These are phyloP conservation scores for Pardalotus punctatus DNA, from an alignment of 2,113 vertebrate genomes.

Conservation along the genomic window DNA sequence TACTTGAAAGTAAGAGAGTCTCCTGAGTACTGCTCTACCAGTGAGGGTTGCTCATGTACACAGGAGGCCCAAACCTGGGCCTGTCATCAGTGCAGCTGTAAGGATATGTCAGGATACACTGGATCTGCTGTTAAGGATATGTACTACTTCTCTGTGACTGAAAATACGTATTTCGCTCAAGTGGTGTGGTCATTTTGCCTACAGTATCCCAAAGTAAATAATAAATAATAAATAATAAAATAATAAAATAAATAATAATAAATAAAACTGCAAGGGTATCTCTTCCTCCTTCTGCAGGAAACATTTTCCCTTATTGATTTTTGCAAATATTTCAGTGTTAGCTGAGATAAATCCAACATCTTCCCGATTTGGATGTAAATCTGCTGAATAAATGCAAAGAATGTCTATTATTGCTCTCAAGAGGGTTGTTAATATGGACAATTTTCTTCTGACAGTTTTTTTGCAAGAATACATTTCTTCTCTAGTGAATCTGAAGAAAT, in stretches of 20 bases:
- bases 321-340: slow-evolving; percentile 4
- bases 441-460: slow-evolving; percentile 20
- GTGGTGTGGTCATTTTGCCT: not conserved
- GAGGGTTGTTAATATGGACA: slow-evolving; percentile 8
- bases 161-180: not conserved
- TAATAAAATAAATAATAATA: too few species aligned
- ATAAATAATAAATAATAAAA: too few species aligned
- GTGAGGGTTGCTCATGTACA: not conserved
- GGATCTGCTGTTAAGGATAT: not conserved
- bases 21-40: not conserved
- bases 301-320: not conserved
- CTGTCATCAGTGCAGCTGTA: not conserved
- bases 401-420: slow-evolving; percentile 24
- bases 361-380: slow-evolving; percentile 34
- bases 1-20: not conserved
- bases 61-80: not conserved
- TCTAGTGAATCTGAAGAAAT: not conserved
- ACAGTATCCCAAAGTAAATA: not conserved
- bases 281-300: not conserved
- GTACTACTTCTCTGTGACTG: not conserved
- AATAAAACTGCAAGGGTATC: not conserved
- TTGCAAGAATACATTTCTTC: not conserved
- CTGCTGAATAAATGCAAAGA: slow-evolving; percentile 53
- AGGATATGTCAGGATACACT: not conserved
- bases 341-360: slow-evolving; percentile 18